These are phyloP conservation scores for Muraenolepis orangiensis DNA, from an alignment of 2,797 vertebrate genomes.

Conservation along the genomic window DNA sequence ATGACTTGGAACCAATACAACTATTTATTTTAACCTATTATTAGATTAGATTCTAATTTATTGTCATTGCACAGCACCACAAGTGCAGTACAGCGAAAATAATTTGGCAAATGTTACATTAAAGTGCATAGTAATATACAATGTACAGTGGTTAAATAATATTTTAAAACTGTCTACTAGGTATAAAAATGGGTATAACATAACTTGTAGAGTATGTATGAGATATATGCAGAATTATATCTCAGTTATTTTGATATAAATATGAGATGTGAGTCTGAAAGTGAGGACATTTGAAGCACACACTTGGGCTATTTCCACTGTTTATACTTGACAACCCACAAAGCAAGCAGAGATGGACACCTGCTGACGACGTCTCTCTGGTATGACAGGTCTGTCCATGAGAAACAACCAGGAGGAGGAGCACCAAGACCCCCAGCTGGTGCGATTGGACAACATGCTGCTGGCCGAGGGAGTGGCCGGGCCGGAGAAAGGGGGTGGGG, in stretches of 20 bases:
- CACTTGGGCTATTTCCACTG: background rate
- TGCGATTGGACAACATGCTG: slow-evolving; percentile 93
- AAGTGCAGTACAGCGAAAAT: too few species aligned
- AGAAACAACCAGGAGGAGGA: slow-evolving; percentile 89
- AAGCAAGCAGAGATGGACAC: slow-evolving; percentile 7
- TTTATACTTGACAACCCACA: slow-evolving; percentile 9
- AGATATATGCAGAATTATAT: too few species aligned
- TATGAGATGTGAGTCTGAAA: background rate
- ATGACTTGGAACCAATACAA: background rate
- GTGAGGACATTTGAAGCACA: background rate
- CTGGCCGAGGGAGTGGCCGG: slow-evolving; percentile 90
- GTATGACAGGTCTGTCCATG: slow-evolving; percentile 84
- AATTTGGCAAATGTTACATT: too few species aligned
- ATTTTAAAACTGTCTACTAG: too few species aligned
- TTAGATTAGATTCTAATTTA: background rate
- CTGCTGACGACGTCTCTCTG: slow-evolving; percentile 1
- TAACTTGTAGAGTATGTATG: too few species aligned
- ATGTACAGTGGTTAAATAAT: too few species aligned
- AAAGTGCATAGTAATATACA: too few species aligned
- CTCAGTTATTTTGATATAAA: too few species aligned
- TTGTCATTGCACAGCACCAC: too few species aligned
- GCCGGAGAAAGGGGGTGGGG: slow-evolving; percentile 88
- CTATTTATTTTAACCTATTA: background rate
- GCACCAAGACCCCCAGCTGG: slow-evolving; percentile 87
- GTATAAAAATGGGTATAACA: too few species aligned